phyloP scores from a whole-genome alignment of 2,113 vertebrate genomes.

The Regulus satrapa region DNA sequence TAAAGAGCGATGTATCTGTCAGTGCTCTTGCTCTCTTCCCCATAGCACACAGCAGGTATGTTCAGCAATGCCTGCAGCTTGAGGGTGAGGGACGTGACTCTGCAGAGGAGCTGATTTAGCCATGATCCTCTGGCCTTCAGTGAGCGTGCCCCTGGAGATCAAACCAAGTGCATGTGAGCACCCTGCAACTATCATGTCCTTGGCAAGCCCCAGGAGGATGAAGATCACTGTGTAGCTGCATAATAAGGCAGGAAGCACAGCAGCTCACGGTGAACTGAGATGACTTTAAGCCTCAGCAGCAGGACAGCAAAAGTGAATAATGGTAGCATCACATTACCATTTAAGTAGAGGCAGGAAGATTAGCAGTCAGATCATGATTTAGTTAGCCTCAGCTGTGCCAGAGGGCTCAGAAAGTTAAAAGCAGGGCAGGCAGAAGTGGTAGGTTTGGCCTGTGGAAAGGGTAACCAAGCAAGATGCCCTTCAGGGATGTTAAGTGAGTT shows the following conservation, averaged over 20 bases:
- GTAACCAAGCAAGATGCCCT: background rate
- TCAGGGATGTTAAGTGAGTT: background rate
- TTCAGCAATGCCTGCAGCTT: background rate
- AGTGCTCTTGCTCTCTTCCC: background rate
- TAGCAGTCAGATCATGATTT: background rate
- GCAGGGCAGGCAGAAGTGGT: background rate
- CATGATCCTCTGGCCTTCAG: background rate
- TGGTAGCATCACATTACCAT: background rate
- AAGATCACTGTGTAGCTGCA: background rate
- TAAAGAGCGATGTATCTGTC: background rate
- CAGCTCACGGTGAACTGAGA: background rate
- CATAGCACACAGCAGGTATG: background rate
- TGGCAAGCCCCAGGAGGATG: background rate
- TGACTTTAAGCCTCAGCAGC: background rate
- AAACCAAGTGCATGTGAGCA: background rate
- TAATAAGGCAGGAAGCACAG: background rate
- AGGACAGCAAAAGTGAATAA: slow-evolving; percentile 16
- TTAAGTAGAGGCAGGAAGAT: background rate
- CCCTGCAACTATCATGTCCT: background rate
- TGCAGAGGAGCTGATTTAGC: background rate
- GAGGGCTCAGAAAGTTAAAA: background rate
- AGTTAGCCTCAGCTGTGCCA: background rate
- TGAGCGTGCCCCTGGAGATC: background rate
- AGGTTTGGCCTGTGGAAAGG: background rate
- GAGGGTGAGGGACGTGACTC: background rate